Base-by-base conservation (phyloP, 2,888 invertebrate species). In the Carpatolechia fugitivella region DNA sequence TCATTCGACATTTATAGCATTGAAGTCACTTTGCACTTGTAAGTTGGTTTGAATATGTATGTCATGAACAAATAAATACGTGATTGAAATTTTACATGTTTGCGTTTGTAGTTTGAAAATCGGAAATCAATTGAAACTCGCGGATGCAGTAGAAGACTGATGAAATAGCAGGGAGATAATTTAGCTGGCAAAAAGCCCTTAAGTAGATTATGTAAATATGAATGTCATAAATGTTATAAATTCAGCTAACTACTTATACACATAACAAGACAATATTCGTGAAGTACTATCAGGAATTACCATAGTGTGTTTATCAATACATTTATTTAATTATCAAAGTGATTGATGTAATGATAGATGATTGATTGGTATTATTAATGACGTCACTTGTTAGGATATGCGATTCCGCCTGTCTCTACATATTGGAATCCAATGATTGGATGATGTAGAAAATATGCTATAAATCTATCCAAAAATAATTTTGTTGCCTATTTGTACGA, bases 1-100 rank as follows among this genome's bases (percentile, higher is more conserved):
- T 69, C 72, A 75, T 64, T 49, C 59, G 65, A 66, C 86, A 88
- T 86, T 84, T 77, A 80, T 87, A 86, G 79, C 64, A 65, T 71
- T 87, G 82, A 82, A 84, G 82, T 86, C 85, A 87, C 72, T 74
- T 72, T 72, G 71, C 69, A 68, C 63, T 66, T 57, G 60, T 59
- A 58, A 66, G 63, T 72, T 68, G 64, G 63, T 66, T 63, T 60
- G 35, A 14, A 10, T 36, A 50, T 36, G 33, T 49, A 31, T 35
- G 35, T 35, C 35, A 44, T 35, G 49, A 35, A 31, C 20, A 13
- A 20, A 11, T 33, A 16, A 41, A 33, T 35, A 8, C 13, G 60
- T 68, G 67, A 68, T 73, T 68, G 68, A 61, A 64, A 66, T 64
- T 56, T 49, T 29, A 13, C 13, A 24, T 6, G 24, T 24, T 18